A percentile compares a stretch with the other conserved stretches of the same genome.
These are phyloP conservation scores for Sebastolobus altivelis DNA, from an alignment of 2,797 vertebrate species.

Conservation along the genomic window DNA sequence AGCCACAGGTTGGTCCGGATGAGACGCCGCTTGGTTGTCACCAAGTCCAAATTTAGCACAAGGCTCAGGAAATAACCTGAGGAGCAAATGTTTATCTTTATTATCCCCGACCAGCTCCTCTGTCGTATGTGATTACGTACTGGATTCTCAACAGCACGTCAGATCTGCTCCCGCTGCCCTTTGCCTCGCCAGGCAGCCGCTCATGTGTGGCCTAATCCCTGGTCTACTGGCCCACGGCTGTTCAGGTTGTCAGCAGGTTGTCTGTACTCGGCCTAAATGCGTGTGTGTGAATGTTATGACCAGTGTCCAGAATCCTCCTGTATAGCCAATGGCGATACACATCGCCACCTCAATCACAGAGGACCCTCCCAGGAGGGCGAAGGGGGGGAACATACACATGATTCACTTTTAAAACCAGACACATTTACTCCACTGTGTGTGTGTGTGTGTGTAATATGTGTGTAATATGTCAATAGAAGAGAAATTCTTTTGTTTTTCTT, in stretches of 20 bases:
- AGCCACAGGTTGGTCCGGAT: conserved; percentile 51
- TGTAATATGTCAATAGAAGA: not conserved
- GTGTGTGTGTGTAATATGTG: conserved; percentile 17
- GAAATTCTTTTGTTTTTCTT: too few species aligned
- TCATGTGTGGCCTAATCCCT: conserved; percentile 43
- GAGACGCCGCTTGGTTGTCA: conserved; percentile 50
- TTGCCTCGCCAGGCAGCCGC: conserved; percentile 33
- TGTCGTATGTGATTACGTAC: conserved; percentile 38
- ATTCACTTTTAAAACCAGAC: conserved; percentile 42
- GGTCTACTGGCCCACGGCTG: conserved; percentile 46
- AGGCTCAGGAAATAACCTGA: conserved; percentile 66
- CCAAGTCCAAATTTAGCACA: conserved; percentile 70
- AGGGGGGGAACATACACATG: conserved; percentile 15
- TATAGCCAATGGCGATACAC: conserved; percentile 65
- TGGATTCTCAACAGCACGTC: conserved; percentile 49
- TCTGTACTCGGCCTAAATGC: conserved; percentile 32
- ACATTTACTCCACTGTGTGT: conserved; percentile 28
- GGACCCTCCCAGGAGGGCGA: conserved; percentile 50
- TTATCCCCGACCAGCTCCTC: conserved; percentile 45
- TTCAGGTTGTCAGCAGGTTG: conserved; percentile 44
- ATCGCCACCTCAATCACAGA: conserved; percentile 39
- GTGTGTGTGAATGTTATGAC: conserved; percentile 32
- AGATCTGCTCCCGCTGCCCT: conserved; percentile 49
- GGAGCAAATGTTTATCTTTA: conserved; percentile 72
- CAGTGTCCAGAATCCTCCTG: conserved; percentile 55